Base-by-base conservation (phyloP, 2,888 invertebrate species). In the Cryptocephalus primarius region DNA sequence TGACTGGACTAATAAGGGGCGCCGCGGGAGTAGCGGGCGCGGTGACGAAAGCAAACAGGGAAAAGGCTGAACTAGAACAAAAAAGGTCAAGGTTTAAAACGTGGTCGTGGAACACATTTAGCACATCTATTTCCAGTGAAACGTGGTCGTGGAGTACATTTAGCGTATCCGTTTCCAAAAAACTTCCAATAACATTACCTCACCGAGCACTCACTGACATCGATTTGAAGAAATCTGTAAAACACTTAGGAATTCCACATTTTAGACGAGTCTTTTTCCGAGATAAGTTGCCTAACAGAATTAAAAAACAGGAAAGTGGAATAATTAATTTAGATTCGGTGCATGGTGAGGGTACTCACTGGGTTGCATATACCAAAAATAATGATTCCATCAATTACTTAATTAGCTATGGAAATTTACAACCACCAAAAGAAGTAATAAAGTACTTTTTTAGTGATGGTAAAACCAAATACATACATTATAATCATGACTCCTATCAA, bases 11-110 rank as follows among this genome's bases (percentile, higher is more conserved):
- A n/a, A 58, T 60, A n/a, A 65, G 67, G 32, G 65, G 66, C 32
- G 62, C 62, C 33, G 58, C 65, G 10, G 61, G 61, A 44, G 59
- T 68, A 32, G 58, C 60, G 2, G 66, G 63, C 46, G 60, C 65
- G 11, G 57, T 64, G 9, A 64, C 63, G 49, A 56, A 64, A 44
- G 57, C 61, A 4, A 63, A 61, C 48, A 47, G 48, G 40, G 64
- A 63, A n/a, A 55, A 59, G n/a, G 57, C 61, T 49, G 45, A 60
- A 49, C 49, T 64, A 38, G 47, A 53, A 12, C 65, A 69, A 55
- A 40, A 61, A 64, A 38, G 63, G 61, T 22, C 43, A 65, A 32
- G 65, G 43, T 45, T 32, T 33, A n/a, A 32, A 47, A 11, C 22
- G 11, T 43, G 49, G 67, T 8, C 47, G 48, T 42, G 48, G 54